Conservation (phyloP, 2,888 invertebrate genomes). For the Falcaria lacertinaria region DNA sequence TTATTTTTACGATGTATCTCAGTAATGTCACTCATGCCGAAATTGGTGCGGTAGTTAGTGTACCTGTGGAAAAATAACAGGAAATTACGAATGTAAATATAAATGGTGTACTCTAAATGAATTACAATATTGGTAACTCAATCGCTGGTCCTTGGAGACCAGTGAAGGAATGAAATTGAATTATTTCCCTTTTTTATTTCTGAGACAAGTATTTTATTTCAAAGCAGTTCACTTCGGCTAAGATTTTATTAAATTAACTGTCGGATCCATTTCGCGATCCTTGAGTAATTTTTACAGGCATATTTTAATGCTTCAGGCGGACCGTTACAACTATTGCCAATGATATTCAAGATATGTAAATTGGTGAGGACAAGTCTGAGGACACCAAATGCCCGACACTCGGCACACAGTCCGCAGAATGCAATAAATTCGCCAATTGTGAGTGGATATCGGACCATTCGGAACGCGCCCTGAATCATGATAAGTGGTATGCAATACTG, state of each 20-base stretch:
- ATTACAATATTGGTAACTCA: background rate
- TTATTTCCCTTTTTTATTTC: background rate
- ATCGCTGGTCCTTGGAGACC: background rate
- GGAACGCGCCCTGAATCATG: background rate
- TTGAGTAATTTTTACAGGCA: background rate
- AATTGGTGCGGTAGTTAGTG: no score
- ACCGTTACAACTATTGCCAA: no score
- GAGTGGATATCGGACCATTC: background rate
- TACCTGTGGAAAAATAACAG: no score
- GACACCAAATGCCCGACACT: background rate
- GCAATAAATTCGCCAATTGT: background rate
- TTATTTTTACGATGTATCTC: no score
- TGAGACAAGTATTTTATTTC: slow-evolving; percentile 9
- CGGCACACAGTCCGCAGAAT: background rate
- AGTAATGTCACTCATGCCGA: no score
- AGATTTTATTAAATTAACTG: background rate
- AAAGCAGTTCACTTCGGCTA: background rate
- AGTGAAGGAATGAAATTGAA: background rate
- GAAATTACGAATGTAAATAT: no score
- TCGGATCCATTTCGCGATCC: slow-evolving; percentile 10
- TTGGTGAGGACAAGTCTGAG: background rate
- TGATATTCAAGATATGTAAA: no score
- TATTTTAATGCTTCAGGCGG: no score
- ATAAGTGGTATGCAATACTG: background rate
- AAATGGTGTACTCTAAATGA: no score